Evolutionary conservation across 2,888 invertebrate genomes (phyloP), one percentile per base, ranked within the genome.

Genomic region (Abscondita cerata): DNA sequence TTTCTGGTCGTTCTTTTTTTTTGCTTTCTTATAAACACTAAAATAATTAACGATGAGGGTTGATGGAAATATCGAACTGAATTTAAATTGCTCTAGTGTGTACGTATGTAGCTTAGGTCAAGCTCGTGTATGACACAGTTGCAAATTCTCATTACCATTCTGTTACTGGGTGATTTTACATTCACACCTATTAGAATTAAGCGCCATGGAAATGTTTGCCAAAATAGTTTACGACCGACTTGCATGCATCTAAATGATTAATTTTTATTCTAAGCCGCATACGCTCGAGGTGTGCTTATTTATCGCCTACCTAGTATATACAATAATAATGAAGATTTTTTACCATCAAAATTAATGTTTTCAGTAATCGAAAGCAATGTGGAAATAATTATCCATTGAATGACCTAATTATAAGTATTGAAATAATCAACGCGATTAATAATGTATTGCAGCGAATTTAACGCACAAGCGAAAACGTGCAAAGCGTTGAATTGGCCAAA

Each of bases 61-160:
- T 25, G n/a, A 31, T 8, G 12, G 8, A 25, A n/a, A n/a, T 4
- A 11, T 13, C 13, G 38, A n/a, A 38, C 11, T 38, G 13, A 38
- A 4, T 38, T 2, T 12, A 13, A 12, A 13, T 13, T 13, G 9
- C 4, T 38, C 38, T n/a, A 38, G 11, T 4, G 38, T 12, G 38
- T 38, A 4, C 46, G 34, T 44, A 18, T 11, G 20, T 33, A 57
- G 50, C 57, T 38, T 52, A 52, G 58, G 58, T 58, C 58, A 58
- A 52, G 52, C 58, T 58, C 58, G 58, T 58, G 58, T 58, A 47
- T 58, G 58, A 58, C 58, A 52, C 18, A 58, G 52, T 58, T 58
- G 44, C 51, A 44, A 58, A 52, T 50, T 52, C 52, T 16, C 51
- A 52, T 58, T 58, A 31, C 52, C 34, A 58, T 58, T 58, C 58